These are phyloP conservation scores for Steinernema khuongi DNA, from an alignment of 1,140 invertebrate genomes.

Conservation along the genomic window DNA sequence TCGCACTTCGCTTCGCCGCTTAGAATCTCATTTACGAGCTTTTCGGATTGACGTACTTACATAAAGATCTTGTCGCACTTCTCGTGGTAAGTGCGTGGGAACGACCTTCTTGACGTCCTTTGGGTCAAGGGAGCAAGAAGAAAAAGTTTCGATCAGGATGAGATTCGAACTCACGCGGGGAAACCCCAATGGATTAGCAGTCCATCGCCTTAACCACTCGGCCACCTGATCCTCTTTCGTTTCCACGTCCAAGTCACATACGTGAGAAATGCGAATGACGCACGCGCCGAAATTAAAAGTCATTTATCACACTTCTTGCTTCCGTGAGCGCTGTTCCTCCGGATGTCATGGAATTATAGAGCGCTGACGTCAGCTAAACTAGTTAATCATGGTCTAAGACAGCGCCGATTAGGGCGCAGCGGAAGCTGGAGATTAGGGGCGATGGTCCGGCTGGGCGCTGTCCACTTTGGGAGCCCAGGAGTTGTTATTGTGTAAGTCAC, in stretches of 20 bases:
- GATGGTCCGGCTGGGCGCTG: too few relatives aligned
- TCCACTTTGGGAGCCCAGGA: too few relatives aligned
- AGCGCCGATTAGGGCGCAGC: too few relatives aligned
- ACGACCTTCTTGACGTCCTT: not conserved
- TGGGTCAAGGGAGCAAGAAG: not conserved
- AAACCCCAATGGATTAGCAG: constrained; percentile 56
- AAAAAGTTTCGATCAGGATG: constrained; percentile 51
- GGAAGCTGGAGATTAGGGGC: too few relatives aligned
- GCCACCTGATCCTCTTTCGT: constrained; percentile 41
- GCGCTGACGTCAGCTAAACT: not conserved
- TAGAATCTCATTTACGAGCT: not conserved
- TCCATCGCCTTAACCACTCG: constrained; percentile 55
- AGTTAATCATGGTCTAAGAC: too few relatives aligned
- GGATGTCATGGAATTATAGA: not conserved
- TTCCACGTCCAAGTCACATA: not conserved
- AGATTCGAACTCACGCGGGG: constrained; percentile 56
- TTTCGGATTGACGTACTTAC: too few relatives aligned
- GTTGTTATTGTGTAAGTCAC: too few relatives aligned
- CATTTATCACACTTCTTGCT: not conserved
- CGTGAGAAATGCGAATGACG: not conserved
- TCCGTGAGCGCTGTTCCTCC: not conserved
- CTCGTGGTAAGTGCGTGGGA: not conserved
- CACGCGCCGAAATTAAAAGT: too few relatives aligned
- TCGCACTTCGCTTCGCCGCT: constrained; percentile 13
- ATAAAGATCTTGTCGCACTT: not conserved